phyloP scores from a whole-genome alignment of 2,113 vertebrate species.

The Neolamprologus kungweensis region DNA sequence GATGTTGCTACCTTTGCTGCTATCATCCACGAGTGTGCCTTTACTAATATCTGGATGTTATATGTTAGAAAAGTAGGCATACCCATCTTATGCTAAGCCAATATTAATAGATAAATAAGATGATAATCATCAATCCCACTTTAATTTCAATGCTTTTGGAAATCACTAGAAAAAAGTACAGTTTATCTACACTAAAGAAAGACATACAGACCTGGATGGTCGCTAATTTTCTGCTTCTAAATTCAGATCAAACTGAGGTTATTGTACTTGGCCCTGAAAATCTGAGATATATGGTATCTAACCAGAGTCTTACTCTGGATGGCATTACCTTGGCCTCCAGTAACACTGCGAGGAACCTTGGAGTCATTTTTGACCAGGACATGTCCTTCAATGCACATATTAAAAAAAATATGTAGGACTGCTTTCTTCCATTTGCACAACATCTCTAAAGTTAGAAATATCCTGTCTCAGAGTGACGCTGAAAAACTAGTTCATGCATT shows the following conservation, averaged over 20 bases:
- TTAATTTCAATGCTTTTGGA: neutral
- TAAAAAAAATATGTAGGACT: neutral
- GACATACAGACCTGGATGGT: fast-evolving
- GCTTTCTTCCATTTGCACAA: fast-evolving
- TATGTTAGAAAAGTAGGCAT: neutral
- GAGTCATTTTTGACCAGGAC: neutral
- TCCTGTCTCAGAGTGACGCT: neutral
- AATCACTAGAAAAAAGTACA: neutral
- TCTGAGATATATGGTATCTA: neutral
- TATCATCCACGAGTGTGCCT: neutral
- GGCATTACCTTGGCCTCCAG: neutral
- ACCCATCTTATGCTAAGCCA: neutral
- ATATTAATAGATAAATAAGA: neutral
- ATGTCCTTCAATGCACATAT: neutral
- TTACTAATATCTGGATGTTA: neutral
- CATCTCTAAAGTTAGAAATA: neutral
- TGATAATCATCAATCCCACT: neutral
- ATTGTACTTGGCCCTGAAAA: neutral
- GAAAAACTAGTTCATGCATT: neutral
- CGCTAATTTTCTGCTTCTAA: neutral
- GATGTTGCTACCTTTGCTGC: neutral
- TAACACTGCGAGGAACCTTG: fast-evolving
- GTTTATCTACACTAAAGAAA: neutral
- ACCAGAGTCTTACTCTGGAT: fast-evolving
- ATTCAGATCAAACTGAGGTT: neutral